A percentile compares a stretch with the other conserved stretches of the same genome.
phyloP scores from a whole-genome alignment of 2,113 vertebrate genomes.

The Psammodynastes pulverulentus region DNA sequence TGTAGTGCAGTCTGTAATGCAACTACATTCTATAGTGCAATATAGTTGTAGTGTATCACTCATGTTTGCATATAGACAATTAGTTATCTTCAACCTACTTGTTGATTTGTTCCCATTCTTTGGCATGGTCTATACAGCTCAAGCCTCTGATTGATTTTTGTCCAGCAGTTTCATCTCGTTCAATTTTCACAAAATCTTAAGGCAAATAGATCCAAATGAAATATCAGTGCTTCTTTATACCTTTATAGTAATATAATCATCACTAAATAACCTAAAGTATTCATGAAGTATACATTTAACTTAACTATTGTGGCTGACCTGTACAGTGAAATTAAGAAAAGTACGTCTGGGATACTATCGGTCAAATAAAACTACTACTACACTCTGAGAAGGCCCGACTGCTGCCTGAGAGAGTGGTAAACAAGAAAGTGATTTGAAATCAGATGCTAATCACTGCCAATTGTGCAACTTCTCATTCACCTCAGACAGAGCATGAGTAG shows the following conservation, averaged over 20 bases:
- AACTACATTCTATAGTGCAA: not conserved
- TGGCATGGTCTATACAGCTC: slow-evolving; percentile 60
- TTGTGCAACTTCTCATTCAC: not conserved
- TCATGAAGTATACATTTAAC: not conserved
- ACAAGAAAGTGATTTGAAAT: not conserved
- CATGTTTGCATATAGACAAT: not conserved
- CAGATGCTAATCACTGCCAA: not conserved
- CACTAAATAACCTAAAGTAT: not conserved
- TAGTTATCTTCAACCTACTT: slow-evolving; percentile 60
- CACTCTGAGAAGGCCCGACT: not conserved
- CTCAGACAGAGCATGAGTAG: not conserved
- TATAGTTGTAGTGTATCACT: not conserved
- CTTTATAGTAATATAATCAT: not conserved
- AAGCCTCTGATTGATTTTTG: slow-evolving; percentile 74
- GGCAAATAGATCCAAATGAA: not conserved
- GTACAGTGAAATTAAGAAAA: not conserved
- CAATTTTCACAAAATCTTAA: slow-evolving; percentile 94
- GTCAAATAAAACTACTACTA: not conserved
- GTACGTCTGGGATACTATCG: not conserved
- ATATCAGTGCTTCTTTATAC: not conserved
- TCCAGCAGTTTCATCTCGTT: slow-evolving; percentile 81
- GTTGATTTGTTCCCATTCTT: slow-evolving; percentile 68
- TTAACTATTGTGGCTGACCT: not conserved
- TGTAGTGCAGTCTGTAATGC: not conserved
- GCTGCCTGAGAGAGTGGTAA: not conserved